phyloP scores from a whole-genome alignment of 2,113 vertebrate species.

The Cyanocitta stelleri region DNA sequence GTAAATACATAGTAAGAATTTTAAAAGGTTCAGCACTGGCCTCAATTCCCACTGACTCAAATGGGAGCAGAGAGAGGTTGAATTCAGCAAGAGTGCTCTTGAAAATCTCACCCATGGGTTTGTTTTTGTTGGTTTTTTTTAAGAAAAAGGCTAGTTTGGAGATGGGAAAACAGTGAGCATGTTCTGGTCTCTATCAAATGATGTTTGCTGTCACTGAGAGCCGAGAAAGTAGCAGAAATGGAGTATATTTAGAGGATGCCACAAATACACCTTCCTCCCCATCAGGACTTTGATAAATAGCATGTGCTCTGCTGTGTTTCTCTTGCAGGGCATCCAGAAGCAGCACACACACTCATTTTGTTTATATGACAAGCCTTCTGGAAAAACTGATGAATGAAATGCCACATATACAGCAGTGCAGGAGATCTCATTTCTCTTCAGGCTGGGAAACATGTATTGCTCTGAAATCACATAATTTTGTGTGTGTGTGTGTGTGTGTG shows the following conservation, averaged over 20 bases:
- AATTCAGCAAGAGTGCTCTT: not conserved
- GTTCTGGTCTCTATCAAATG: slow-evolving; percentile 27
- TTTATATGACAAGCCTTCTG: slow-evolving; percentile 11
- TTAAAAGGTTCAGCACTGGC: not conserved
- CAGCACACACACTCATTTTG: not conserved
- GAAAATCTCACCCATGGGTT: not conserved
- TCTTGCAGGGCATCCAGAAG: not conserved
- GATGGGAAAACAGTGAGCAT: not conserved
- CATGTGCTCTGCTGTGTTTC: not conserved
- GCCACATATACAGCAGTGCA: not conserved
- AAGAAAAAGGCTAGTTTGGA: not conserved
- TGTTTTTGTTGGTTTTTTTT: not conserved
- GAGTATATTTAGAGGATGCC: not conserved
- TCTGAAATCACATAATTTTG: not conserved
- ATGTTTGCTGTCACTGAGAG: not conserved
- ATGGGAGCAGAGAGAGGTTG: not conserved
- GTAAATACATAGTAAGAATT: slow-evolving; percentile 19
- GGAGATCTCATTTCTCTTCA: not conserved
- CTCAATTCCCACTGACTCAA: not conserved
- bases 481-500: not conserved
- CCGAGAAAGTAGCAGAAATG: not conserved
- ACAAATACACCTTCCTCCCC: not conserved
- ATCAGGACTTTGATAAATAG: slow-evolving; percentile 36
- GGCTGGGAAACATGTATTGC: not conserved
- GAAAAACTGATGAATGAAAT: slow-evolving; percentile 19